Base-by-base conservation (phyloP, 2,888 invertebrate species). In the Vannuccia rotundouncinata region DNA sequence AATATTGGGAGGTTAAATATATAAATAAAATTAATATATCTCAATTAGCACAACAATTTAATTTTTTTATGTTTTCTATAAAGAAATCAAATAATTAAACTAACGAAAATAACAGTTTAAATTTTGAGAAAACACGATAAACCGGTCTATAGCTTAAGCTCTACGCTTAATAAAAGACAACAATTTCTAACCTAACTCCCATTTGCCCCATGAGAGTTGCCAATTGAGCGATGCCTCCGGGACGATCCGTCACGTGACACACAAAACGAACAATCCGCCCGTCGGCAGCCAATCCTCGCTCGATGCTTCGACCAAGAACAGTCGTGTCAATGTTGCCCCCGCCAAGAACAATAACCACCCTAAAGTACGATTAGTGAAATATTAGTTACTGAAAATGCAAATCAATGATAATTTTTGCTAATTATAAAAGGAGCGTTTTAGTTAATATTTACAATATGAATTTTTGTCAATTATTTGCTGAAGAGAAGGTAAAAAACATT, bases 251-350 rank as follows among this genome's bases (percentile, higher is more conserved):
- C 13, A 90, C 89, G n/a, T 85, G 86, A 1, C 88, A 89, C 60
- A 87, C 86, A 87, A 94, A 94, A 83, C 93, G 85, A 87, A 89
- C 81, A 90, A 85, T 91, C 89, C 85, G 85, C 31, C 94, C 93
- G 86, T 95, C 95, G 0, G 93, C 94, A 0, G 95, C 95, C 83
- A 95, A 87, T 0, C 95, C 95, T 79, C 95, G 90, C 87, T 95
- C 95, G 83, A 95, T 88, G 83, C 94, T 94, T 25, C 94, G 90
- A 0, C 95, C 95, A 82, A 95, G 90, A 73, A 94, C 92, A 0
- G 95, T 94, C 1, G 94, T 94, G 87, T 95, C 95, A 80, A 95
- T 95, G 89, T 95, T 95, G 66, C 95, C 95, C 13, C 90, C 90
- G 84, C 94, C 94, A 0, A 95, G 88, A 17, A 66, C n/a, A 81